Evolutionary conservation across 2,888 invertebrate genomes (phyloP).

Genomic region (Glyphotaelius pellucidus): DNA sequence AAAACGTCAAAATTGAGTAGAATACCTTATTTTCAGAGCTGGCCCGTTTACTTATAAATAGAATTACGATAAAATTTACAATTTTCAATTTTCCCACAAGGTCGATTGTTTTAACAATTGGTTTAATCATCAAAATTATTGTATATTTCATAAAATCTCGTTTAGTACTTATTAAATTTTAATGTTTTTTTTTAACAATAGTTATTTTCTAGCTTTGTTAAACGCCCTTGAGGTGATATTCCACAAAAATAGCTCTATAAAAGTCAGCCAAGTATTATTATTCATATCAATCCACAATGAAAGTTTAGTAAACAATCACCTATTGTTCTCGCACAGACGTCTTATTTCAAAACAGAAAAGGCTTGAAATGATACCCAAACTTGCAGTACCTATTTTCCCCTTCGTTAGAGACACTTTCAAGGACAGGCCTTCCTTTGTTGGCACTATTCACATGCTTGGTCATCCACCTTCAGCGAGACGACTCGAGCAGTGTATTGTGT

Average conservation of each 20-base stretch:
- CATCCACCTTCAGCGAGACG: constrained; percentile 14
- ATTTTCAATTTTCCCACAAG: too few species aligned
- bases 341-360: constrained; percentile 22
- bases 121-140: too few species aligned
- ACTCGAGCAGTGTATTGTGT: not conserved
- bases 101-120: too few species aligned
- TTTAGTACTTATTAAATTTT: not conserved
- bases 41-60: too few species aligned
- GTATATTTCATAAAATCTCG: not conserved
- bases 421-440: constrained; percentile 8
- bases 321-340: constrained; percentile 31
- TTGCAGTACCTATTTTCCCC: constrained; percentile 14
- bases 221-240: not conserved
- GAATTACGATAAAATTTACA: too few species aligned
- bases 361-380: not conserved
- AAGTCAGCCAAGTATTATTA: not conserved
- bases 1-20: not conserved
- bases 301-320: not conserved
- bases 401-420: constrained; percentile 10
- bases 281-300: not conserved
- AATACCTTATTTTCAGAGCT: not conserved
- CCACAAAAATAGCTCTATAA: not conserved
- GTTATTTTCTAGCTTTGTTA: not conserved
- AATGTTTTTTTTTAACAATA: not conserved
- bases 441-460: constrained; percentile 14